Percentiles rank a stretch among this genome's conserved stretches.
Evolutionary conservation across 2,797 vertebrate genomes (phyloP).

Genomic region (Epinephelus coioides): DNA sequence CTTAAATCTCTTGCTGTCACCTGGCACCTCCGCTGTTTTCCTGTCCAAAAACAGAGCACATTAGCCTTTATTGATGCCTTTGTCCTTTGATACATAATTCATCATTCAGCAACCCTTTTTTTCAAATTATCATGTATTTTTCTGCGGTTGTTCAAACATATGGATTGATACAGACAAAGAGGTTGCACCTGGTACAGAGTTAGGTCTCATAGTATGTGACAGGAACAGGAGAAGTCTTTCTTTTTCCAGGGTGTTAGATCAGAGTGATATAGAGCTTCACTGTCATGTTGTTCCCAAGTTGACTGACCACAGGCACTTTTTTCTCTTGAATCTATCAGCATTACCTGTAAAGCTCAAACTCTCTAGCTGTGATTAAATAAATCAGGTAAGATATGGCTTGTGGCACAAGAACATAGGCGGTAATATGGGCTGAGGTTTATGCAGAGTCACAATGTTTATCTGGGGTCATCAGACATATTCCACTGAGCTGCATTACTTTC

Average conservation of each 20-base stretch:
- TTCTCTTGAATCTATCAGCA: constrained; percentile 4
- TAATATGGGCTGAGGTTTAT: constrained; percentile 6
- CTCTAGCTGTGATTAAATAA: not conserved
- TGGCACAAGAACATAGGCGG: not conserved
- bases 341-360: constrained; percentile 3
- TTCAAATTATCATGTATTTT: constrained; percentile 61
- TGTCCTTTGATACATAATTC: constrained; percentile 86
- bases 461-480: not conserved
- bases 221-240: constrained; percentile 58
- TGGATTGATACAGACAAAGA: constrained; percentile 67
- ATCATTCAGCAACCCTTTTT: constrained; percentile 62
- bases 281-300: not conserved
- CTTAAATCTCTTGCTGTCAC: constrained; percentile 83
- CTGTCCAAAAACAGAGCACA: constrained; percentile 81
- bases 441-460: constrained; percentile 12
- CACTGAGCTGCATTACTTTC: not conserved
- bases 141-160: constrained; percentile 67
- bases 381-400: not conserved
- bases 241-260: constrained; percentile 10
- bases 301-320: constrained; percentile 6
- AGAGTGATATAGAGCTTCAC: constrained; percentile 16
- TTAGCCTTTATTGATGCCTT: constrained; percentile 83
- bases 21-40: constrained; percentile 77
- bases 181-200: constrained; percentile 51
- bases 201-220: constrained; percentile 65